These are phyloP conservation scores for Leptura quadrifasciata DNA, from an alignment of 2,888 invertebrate genomes.

Conservation along the genomic window DNA sequence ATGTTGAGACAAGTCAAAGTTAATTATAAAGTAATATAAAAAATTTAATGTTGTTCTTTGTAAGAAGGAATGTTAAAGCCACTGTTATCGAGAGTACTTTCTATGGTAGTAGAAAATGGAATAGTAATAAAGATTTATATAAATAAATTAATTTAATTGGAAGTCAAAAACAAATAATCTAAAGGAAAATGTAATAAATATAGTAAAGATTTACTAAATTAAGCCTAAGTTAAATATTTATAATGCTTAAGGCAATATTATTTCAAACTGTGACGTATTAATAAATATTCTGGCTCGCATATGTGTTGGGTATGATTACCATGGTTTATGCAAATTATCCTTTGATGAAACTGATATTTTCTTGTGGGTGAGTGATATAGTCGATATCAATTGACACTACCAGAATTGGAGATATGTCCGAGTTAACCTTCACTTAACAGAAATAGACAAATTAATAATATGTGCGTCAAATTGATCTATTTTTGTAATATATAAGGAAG, in stretches of 20 bases:
- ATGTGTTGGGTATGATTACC: not conserved
- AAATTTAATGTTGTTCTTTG: no score
- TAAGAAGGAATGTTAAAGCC: no score
- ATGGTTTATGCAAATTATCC: not conserved
- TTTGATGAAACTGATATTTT: not conserved
- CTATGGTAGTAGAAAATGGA: no score
- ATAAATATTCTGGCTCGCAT: not conserved
- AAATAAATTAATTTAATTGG: not conserved
- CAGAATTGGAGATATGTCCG: not conserved
- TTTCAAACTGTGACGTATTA: not conserved
- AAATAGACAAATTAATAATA: not conserved
- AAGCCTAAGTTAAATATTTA: conserved; percentile 9
- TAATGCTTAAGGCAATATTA: conserved; percentile 3
- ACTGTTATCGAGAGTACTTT: no score
- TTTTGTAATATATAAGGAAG: not conserved
- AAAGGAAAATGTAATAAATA: not conserved
- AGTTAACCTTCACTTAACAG: not conserved
- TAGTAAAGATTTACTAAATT: conserved; percentile 2
- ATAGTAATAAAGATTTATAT: no score
- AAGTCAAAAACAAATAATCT: not conserved
- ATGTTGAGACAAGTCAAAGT: no score
- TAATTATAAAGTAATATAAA: no score
- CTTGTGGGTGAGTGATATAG: conserved; percentile 3
- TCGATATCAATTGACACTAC: not conserved
- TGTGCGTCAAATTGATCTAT: not conserved